A percentile compares a stretch with the other conserved stretches of the same genome.
Conservation (phyloP, 1,140 invertebrate species). For the Chymomyza costata region DNA sequence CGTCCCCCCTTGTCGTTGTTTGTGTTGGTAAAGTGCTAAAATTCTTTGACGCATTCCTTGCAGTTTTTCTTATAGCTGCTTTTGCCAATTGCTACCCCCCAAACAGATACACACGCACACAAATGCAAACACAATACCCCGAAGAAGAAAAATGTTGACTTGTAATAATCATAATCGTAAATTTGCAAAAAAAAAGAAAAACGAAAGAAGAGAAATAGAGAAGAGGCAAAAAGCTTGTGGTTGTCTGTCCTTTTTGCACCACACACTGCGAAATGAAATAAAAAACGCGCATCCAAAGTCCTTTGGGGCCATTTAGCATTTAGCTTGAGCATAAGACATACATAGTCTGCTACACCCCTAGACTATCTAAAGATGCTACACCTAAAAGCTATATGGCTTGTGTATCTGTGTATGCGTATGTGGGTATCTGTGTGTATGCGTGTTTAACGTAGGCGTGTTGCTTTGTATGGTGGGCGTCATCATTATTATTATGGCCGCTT, state of each 20-base stretch:
- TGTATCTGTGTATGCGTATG: not conserved
- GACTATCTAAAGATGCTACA: too few relatives aligned
- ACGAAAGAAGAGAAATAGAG: too few relatives aligned
- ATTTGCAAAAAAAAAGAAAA: slow-evolving; percentile 74
- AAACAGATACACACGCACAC: slow-evolving; percentile 9
- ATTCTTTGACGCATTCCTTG: slow-evolving; percentile 67
- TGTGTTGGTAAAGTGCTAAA: slow-evolving; percentile 41
- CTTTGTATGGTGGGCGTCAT: slow-evolving; percentile 55
- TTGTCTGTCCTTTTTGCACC: slow-evolving; percentile 4
- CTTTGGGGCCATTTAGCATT: slow-evolving; percentile 70
- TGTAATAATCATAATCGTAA: slow-evolving; percentile 75
- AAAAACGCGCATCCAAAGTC: slow-evolving; percentile 30
- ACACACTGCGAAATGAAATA: slow-evolving; percentile 3
- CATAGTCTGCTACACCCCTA: not conserved
- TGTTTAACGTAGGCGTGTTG: slow-evolving; percentile 11
- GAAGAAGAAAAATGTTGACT: slow-evolving; percentile 51
- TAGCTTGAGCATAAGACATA: slow-evolving; percentile 23
- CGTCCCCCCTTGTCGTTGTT: not conserved
- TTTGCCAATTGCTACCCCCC: slow-evolving; percentile 36
- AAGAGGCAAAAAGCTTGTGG: too few relatives aligned
- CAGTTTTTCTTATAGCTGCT: slow-evolving; percentile 51
- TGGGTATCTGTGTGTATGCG: slow-evolving; percentile 11
- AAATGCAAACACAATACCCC: slow-evolving; percentile 1
- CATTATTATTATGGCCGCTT: slow-evolving; percentile 56
- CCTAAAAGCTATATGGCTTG: not conserved